These are phyloP conservation scores for Camponotus vicinus DNA, from an alignment of 1,140 invertebrate species.

Conservation along the genomic window DNA sequence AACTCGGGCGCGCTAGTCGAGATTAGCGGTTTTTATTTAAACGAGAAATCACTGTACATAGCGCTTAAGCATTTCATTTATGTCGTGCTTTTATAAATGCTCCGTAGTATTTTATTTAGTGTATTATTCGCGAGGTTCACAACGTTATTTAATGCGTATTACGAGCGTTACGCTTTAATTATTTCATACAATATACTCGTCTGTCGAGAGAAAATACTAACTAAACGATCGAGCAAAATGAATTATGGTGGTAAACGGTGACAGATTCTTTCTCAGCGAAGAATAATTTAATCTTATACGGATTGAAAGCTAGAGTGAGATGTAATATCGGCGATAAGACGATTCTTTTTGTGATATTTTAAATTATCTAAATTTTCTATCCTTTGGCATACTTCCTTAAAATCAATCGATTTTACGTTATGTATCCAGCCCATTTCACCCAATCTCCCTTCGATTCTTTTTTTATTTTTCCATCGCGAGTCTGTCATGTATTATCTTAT, in stretches of 20 bases:
- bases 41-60: conserved; percentile 81
- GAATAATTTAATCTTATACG: conserved; percentile 35
- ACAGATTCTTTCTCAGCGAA: conserved; percentile 50
- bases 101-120: conserved; percentile 85
- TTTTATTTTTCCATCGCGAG: conserved; percentile 77
- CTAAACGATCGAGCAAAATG: background rate
- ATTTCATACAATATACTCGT: conserved; percentile 46
- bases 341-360: conserved; percentile 83
- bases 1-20: conserved; percentile 63
- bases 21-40: conserved; percentile 85
- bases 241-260: conserved; percentile 24
- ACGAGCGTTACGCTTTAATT: conserved; percentile 59
- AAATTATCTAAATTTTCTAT: conserved; percentile 62
- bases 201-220: background rate
- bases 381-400: conserved; percentile 58
- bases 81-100: conserved; percentile 83
- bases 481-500: conserved; percentile 84
- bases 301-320: conserved; percentile 59
- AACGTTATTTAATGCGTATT: conserved; percentile 60
- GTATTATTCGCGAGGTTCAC: conserved; percentile 69
- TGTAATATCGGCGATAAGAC: conserved; percentile 74
- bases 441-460: conserved; percentile 55
- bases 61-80: conserved; percentile 86
- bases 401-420: conserved; percentile 39
- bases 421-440: conserved; percentile 44